A percentile compares a stretch with the other conserved stretches of the same genome.
Conservation (phyloP, 1,140 invertebrate species). For the Brachionus rotundiformis region DNA sequence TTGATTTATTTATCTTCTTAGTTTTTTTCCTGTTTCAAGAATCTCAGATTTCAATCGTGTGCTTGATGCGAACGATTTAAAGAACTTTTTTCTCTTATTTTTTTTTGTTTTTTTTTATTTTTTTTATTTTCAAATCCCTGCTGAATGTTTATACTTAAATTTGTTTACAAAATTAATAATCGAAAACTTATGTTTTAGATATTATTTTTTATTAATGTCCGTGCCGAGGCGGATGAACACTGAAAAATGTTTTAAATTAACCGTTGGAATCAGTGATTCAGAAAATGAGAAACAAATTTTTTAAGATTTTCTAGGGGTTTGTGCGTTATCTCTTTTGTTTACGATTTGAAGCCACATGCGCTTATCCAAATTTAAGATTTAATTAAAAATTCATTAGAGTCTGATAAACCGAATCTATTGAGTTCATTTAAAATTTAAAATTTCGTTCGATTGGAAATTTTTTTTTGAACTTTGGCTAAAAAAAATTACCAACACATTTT, state of each 20-base stretch:
- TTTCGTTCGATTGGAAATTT: slow-evolving; percentile 25
- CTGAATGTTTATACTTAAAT: slow-evolving; percentile 30
- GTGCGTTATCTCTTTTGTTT: slow-evolving; percentile 10
- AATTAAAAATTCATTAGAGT: slow-evolving; percentile 48
- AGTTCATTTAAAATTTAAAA: slow-evolving; percentile 42
- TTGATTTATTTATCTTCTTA: slow-evolving; percentile 39
- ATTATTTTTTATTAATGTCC: background rate
- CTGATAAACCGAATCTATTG: background rate
- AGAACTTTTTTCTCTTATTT: background rate
- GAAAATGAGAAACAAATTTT: slow-evolving; percentile 9
- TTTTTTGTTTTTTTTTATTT: background rate
- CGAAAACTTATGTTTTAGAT: slow-evolving; percentile 41
- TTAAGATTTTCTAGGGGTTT: background rate
- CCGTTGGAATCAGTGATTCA: slow-evolving; percentile 42
- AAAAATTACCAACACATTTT: slow-evolving; percentile 29
- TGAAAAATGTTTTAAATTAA: slow-evolving; percentile 39
- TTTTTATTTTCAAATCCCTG: background rate
- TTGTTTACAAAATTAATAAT: slow-evolving; percentile 34
- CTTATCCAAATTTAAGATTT: slow-evolving; percentile 33
- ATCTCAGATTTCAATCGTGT: slow-evolving; percentile 42
- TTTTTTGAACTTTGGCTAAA: background rate
- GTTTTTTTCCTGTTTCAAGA: slow-evolving; percentile 20
- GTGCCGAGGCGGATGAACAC: slow-evolving; percentile 11
- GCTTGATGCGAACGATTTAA: background rate
- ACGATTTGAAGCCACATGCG: slow-evolving; percentile 33